Conservation (phyloP, 1,140 invertebrate genomes). For the Psix sp. region DNA sequence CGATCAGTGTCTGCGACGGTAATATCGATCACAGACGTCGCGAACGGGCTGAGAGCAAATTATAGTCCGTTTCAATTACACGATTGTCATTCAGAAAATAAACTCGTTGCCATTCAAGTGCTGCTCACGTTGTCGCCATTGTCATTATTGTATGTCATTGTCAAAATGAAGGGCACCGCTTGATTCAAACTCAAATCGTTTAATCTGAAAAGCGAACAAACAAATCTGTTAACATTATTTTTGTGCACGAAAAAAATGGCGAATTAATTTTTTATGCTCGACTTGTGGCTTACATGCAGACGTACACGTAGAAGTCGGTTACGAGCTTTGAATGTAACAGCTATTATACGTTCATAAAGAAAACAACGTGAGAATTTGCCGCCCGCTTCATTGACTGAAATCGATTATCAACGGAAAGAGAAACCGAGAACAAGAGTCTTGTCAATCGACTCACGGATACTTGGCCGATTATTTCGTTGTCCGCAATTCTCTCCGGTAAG, state of each 20-base stretch:
- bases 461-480: constrained; percentile 47
- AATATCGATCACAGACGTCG: not conserved
- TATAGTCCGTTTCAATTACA: constrained; percentile 15
- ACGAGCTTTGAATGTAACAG: no score
- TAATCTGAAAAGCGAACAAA: not conserved
- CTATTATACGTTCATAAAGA: constrained; percentile 15
- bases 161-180: constrained; percentile 4
- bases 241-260: no score
- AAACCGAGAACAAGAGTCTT: constrained; percentile 54
- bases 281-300: no score
- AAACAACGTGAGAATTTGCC: constrained; percentile 36
- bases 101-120: not conserved
- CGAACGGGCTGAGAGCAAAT: constrained; percentile 1
- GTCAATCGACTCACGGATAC: constrained; percentile 45
- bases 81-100: constrained; percentile 12
- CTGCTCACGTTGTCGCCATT: constrained; percentile 10
- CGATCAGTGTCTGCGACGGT: constrained; percentile 4
- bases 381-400: constrained; percentile 41
- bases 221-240: no score
- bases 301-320: no score
- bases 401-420: constrained; percentile 57
- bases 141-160: constrained; percentile 12
- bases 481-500: constrained; percentile 48
- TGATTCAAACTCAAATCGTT: not conserved
- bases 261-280: no score